phyloP scores from a whole-genome alignment of 2,797 vertebrate species.

The Cyprinodon diabolis region DNA sequence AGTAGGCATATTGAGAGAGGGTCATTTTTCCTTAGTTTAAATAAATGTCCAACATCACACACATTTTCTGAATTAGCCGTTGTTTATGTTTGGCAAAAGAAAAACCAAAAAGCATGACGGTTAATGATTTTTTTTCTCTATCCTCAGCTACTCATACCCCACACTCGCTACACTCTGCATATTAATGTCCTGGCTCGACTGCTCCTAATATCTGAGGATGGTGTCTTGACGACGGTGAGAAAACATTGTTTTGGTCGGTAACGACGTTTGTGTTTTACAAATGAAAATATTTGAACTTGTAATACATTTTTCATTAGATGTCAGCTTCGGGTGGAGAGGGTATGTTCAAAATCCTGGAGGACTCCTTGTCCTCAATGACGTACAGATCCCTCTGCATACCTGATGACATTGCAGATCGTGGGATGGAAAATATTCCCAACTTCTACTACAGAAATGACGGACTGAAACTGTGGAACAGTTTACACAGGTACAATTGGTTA shows the following conservation, averaged over 20 bases:
- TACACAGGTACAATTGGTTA: constrained; percentile 69
- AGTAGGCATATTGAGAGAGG: too few relatives aligned
- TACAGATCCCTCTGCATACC: constrained; percentile 69
- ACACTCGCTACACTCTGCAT: constrained; percentile 71
- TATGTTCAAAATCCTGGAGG: constrained; percentile 31
- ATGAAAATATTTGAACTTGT: not conserved
- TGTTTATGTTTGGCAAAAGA: too few relatives aligned
- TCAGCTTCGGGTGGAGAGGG: constrained; percentile 55
- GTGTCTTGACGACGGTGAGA: constrained; percentile 45
- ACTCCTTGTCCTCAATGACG: constrained; percentile 48
- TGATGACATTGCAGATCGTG: constrained; percentile 57
- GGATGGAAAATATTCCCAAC: constrained; percentile 70
- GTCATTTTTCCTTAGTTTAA: too few relatives aligned
- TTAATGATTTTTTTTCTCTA: not conserved
- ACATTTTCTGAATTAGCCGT: too few relatives aligned
- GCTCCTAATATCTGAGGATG: constrained; percentile 41
- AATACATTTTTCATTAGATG: constrained; percentile 26
- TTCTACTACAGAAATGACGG: constrained; percentile 84
- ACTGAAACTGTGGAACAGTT: constrained; percentile 78
- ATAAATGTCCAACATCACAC: too few relatives aligned
- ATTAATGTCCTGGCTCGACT: constrained; percentile 60
- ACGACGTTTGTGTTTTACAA: not conserved
- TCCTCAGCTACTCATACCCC: constrained; percentile 63
- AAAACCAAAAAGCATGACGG: too few relatives aligned
- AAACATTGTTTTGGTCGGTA: not conserved